Conservation (phyloP, 2,888 invertebrate genomes). For the Stenichneumon culpator region DNA sequence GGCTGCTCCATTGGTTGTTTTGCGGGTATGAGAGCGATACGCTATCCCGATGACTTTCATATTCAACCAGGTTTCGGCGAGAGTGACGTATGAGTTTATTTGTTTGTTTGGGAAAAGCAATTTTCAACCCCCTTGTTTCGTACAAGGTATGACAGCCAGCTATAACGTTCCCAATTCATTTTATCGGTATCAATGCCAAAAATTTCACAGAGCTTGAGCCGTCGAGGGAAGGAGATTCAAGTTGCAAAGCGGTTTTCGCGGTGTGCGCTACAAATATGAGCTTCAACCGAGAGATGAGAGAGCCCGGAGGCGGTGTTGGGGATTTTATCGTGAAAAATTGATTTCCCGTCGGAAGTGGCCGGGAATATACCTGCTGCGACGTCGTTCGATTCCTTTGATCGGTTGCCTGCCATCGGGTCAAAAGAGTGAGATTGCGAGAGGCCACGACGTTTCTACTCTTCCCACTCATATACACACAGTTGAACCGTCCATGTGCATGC, state of each 20-base stretch:
- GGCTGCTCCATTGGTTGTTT: slow-evolving; percentile 6
- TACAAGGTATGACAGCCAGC: background rate
- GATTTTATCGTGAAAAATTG: slow-evolving; percentile 58
- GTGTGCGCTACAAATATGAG: slow-evolving; percentile 20
- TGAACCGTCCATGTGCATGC: slow-evolving; percentile 15
- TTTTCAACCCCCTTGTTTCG: slow-evolving; percentile 15
- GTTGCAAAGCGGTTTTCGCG: slow-evolving; percentile 21
- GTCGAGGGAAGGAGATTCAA: background rate
- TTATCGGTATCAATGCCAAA: slow-evolving; percentile 26
- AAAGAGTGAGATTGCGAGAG: slow-evolving; percentile 66
- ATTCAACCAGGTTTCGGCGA: slow-evolving; percentile 17
- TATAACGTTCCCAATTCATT: slow-evolving; percentile 28
- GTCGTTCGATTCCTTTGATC: slow-evolving; percentile 59
- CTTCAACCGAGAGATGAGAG: slow-evolving; percentile 37
- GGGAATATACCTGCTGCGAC: slow-evolving; percentile 51
- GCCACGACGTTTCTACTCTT: slow-evolving; percentile 31
- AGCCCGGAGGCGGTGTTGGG: background rate
- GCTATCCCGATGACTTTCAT: slow-evolving; percentile 40
- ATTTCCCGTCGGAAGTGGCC: slow-evolving; percentile 61
- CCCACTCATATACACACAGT: slow-evolving; percentile 8
- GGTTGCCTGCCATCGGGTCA: slow-evolving; percentile 52
- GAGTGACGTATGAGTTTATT: slow-evolving; percentile 23
- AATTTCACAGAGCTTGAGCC: slow-evolving; percentile 15
- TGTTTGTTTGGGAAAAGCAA: slow-evolving; percentile 14
- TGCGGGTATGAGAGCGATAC: slow-evolving; percentile 11